These are phyloP conservation scores for Hylia prasina DNA, from an alignment of 2,113 vertebrate species.

Conservation along the genomic window DNA sequence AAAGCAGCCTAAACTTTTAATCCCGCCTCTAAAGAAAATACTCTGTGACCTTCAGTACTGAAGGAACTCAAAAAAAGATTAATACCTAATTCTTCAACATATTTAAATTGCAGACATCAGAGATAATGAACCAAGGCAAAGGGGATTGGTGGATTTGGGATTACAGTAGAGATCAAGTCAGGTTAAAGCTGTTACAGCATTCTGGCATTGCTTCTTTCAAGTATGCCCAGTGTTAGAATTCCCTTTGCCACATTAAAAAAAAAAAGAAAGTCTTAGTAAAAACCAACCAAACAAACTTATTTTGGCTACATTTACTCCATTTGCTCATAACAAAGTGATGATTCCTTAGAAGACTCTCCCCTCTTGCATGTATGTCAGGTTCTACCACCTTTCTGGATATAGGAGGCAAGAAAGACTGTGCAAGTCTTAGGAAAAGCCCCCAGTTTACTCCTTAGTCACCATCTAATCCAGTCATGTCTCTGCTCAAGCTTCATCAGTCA, in stretches of 20 bases:
- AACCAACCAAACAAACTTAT: background rate
- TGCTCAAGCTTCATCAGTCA: conserved; percentile 27
- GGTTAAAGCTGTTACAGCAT: conserved; percentile 51
- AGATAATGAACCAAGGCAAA: conserved; percentile 67
- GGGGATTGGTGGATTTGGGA: conserved; percentile 65
- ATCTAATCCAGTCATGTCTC: conserved; percentile 16
- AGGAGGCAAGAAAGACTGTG: background rate
- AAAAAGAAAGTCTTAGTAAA: background rate
- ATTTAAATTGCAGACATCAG: conserved; percentile 60
- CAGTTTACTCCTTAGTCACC: conserved; percentile 7
- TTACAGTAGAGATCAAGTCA: conserved; percentile 62
- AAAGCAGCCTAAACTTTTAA: background rate
- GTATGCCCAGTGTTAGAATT: background rate
- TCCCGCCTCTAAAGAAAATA: background rate
- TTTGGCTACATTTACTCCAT: background rate
- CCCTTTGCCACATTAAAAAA: background rate
- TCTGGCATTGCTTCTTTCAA: background rate
- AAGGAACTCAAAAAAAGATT: conserved; percentile 38
- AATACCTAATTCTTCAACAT: conserved; percentile 38
- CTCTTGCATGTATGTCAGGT: background rate
- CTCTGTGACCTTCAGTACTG: conserved; percentile 19
- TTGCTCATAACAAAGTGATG: background rate
- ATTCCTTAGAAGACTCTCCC: background rate
- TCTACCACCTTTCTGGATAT: background rate
- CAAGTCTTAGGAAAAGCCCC: background rate